Conservation (phyloP, 2,113 vertebrate genomes). For the Cygnus buccinator region DNA sequence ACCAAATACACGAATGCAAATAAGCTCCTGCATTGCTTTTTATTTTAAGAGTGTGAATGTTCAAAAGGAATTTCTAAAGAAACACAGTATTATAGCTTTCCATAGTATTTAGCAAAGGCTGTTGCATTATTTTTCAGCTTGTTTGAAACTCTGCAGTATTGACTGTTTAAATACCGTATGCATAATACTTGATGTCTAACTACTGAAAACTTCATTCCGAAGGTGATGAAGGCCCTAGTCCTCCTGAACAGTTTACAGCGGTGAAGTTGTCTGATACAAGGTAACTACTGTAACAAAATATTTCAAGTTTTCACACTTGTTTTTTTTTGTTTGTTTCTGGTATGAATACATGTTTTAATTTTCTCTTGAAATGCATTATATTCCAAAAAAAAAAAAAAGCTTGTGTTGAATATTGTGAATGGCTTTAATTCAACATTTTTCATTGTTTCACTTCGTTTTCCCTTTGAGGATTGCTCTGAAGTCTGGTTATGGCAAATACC, state of each 20-base stretch:
- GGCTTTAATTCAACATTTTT: neutral
- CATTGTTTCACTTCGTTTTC: neutral
- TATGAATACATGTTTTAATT: neutral
- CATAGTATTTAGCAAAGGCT: neutral
- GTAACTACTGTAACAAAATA: conserved; percentile 65
- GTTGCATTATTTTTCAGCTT: neutral
- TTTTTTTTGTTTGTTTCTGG: neutral
- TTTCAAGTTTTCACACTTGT: neutral
- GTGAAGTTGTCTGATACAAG: conserved; percentile 94
- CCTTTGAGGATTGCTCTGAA: conserved; percentile 90
- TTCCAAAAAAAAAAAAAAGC: neutral
- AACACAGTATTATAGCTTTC: neutral
- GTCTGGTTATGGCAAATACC: conserved; percentile 96
- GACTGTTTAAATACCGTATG: neutral
- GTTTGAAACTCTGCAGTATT: neutral
- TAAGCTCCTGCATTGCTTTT: neutral
- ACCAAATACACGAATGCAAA: neutral
- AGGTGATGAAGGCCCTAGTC: conserved; percentile 93
- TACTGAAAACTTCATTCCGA: neutral
- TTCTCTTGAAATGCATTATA: neutral
- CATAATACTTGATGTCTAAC: neutral
- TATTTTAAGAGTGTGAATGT: neutral
- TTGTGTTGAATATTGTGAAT: neutral
- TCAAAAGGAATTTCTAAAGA: neutral
- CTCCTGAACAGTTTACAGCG: conserved; percentile 95